A percentile compares a stretch with the other conserved stretches of the same genome.
Evolutionary conservation across 2,797 vertebrate species (phyloP).

Genomic region (Pantherophis vulpinus): DNA sequence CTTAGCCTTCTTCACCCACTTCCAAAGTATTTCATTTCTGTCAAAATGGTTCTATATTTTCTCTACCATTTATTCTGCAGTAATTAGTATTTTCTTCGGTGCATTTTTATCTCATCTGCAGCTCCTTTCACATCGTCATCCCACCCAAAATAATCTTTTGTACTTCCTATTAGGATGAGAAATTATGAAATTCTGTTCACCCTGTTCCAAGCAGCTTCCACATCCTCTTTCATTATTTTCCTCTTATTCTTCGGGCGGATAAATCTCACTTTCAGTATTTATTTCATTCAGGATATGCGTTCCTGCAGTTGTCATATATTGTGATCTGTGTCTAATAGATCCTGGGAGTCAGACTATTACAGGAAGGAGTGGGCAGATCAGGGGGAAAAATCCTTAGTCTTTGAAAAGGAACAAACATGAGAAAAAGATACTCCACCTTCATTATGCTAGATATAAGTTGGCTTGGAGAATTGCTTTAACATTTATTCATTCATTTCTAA

Average conservation of each 20-base stretch:
- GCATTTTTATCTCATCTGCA: background rate
- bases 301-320: background rate
- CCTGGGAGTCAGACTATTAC: background rate
- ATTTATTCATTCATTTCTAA: too few species aligned
- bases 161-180: background rate
- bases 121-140: background rate
- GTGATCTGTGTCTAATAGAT: background rate
- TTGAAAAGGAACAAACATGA: too few species aligned
- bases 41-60: background rate
- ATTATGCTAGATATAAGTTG: too few species aligned
- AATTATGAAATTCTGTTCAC: background rate
- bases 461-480: too few species aligned
- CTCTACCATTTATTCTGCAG: background rate
- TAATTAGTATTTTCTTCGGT: background rate
- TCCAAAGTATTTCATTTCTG: background rate
- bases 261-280: background rate
- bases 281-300: background rate
- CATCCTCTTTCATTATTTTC: background rate
- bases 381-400: too few species aligned
- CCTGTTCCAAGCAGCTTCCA: background rate
- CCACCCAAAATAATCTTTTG: background rate
- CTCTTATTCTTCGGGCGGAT: background rate
- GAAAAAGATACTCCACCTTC: too few species aligned
- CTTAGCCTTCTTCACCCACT: background rate
- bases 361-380: background rate